Evolutionary conservation across 1,140 invertebrate species (phyloP).

Genomic region (Venturia canescens): DNA sequence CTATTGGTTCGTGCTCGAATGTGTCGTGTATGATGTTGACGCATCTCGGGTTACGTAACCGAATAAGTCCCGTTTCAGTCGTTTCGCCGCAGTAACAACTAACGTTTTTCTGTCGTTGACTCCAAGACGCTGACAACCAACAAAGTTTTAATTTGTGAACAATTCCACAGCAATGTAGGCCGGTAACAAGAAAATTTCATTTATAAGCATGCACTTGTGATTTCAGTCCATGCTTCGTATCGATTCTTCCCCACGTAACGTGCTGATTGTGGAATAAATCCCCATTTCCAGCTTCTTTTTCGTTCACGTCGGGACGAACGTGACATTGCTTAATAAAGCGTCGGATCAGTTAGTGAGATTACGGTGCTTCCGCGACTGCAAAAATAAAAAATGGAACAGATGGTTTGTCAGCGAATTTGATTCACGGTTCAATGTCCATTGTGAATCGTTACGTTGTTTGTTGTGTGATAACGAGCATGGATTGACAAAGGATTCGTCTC

Average conservation of each 20-base stretch:
- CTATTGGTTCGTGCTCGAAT: not conserved
- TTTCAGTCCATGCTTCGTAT: too few species aligned
- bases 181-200: too few species aligned
- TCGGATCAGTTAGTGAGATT: not conserved
- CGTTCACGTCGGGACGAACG: not conserved
- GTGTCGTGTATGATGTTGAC: conserved; percentile 2
- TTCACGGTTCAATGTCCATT: not conserved
- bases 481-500: too few species aligned
- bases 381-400: not conserved
- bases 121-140: not conserved
- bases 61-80: not conserved
- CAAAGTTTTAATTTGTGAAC: not conserved
- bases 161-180: not conserved
- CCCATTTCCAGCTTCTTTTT: not conserved
- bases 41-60: not conserved
- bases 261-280: not conserved
- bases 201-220: too few species aligned
- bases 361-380: not conserved
- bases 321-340: not conserved
- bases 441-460: not conserved
- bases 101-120: not conserved
- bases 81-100: not conserved
- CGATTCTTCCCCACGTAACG: too few species aligned
- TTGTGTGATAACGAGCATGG: not conserved
- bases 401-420: not conserved